Percentiles rank a stretch among this genome's conserved stretches.
These are phyloP conservation scores for Sebastes kiyomatsui DNA, from an alignment of 2,797 vertebrate genomes.

Conservation along the genomic window DNA sequence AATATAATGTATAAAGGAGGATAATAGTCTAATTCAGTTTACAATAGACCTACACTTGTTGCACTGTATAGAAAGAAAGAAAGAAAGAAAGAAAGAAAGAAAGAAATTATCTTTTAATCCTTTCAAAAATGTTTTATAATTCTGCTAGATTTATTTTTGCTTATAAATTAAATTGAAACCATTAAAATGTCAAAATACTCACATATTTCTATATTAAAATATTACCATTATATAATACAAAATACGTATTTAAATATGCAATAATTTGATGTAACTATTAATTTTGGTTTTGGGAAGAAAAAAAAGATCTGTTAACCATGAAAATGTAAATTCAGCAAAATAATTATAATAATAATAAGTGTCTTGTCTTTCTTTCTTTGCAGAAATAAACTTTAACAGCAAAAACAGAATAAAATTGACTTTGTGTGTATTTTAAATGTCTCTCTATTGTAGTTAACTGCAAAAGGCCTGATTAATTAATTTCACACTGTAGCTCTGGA, in stretches of 20 bases:
- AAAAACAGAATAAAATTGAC: slow-evolving; percentile 33
- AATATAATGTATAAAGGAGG: neutral
- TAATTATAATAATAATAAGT: neutral
- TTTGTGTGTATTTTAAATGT: slow-evolving; percentile 62
- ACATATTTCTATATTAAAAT: neutral
- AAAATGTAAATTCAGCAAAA: neutral
- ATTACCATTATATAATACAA: neutral
- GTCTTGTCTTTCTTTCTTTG: neutral
- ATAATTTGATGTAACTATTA: neutral
- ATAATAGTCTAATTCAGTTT: neutral
- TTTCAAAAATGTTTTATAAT: neutral
- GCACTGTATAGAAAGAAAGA: slow-evolving; percentile 14
- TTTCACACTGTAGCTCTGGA: slow-evolving; percentile 83
- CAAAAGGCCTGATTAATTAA: slow-evolving; percentile 83
- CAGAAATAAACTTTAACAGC: slow-evolving; percentile 28
- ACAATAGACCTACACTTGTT: slow-evolving; percentile 60
- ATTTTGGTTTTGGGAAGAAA: neutral
- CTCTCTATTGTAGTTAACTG: slow-evolving; percentile 71
- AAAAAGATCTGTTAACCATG: neutral
- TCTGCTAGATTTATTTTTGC: neutral
- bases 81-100: neutral
- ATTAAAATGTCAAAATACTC: neutral
- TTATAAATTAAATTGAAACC: neutral
- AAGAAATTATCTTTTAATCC: neutral
- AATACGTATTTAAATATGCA: neutral